phyloP scores from a whole-genome alignment of 1,140 invertebrate species.

The Drosophila hydei region DNA sequence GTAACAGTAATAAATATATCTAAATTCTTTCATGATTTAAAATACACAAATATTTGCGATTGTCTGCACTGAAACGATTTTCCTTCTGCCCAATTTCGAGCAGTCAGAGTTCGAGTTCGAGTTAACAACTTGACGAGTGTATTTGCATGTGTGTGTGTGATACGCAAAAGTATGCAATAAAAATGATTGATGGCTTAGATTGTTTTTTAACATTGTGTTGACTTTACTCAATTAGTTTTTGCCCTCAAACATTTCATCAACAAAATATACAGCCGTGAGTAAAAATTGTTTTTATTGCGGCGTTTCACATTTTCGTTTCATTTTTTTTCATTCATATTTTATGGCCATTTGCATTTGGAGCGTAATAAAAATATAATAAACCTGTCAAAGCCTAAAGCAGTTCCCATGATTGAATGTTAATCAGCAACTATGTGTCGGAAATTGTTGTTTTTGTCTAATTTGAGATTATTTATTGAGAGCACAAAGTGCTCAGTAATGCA shows the following conservation, averaged over 20 bases:
- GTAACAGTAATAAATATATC: no score
- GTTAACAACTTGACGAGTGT: conserved; percentile 26
- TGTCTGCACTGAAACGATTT: conserved; percentile 28
- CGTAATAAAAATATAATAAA: conserved; percentile 11
- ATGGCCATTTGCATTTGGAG: conserved; percentile 12
- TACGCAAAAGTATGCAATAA: conserved; percentile 76
- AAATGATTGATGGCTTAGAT: conserved; percentile 74
- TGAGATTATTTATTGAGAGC: not conserved
- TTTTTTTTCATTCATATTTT: not conserved
- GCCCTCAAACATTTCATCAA: conserved; percentile 44
- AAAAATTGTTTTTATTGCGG: conserved; percentile 23
- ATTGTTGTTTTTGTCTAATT: not conserved
- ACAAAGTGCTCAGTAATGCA: no score
- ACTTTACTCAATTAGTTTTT: conserved; percentile 57
- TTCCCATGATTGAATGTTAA: conserved; percentile 13
- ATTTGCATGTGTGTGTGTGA: conserved; percentile 24
- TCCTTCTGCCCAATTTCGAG: conserved; percentile 14
- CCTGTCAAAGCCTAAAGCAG: conserved; percentile 9
- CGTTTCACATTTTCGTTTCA: not conserved
- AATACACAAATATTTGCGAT: conserved; percentile 1
- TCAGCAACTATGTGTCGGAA: not conserved
- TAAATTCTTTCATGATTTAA: no score
- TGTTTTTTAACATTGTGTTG: conserved; percentile 39
- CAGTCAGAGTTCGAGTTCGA: conserved; percentile 45
- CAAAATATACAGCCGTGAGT: conserved; percentile 12